Base-by-base conservation (phyloP, 2,113 vertebrate species). In the Myrmophylax atrothorax region DNA sequence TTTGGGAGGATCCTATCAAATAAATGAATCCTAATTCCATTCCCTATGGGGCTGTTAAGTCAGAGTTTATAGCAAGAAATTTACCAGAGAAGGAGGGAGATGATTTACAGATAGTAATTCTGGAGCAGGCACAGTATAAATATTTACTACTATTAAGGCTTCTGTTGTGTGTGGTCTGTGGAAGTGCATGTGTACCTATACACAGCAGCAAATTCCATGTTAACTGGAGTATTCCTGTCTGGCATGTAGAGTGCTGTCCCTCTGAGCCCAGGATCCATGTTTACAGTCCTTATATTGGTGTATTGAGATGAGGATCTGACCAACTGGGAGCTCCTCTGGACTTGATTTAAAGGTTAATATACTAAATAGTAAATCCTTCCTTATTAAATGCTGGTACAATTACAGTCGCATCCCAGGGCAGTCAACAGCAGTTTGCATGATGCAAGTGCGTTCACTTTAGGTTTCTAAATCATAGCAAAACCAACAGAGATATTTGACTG, bases 121-220 rank as follows among this genome's bases (percentile, higher is more conserved):
- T 74, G 86, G 73, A 88, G 35, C 42, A 88, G 44, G 12, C 60
- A 64, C 40, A 78, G 52, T 22, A 50, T 84, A 93, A 94, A 93
- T 95, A 95, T 95, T 95, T 96, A 76, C 50, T 59, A 35, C 38
- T 44, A 10, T 67, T 81, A n/a, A 55, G 52, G 67, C 35, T 83
- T n/a, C 74, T 64, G 49, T 52, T 64, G 82, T 29, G 38, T 81
- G 53, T 66, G 60, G 69, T 84, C 76, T 84, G 59, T 70, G 53
- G 59, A 74, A 73, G 42, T n/a, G 35, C 62, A 53, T 10, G 12
- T 19, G 17, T 18, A 60, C 46, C 75, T 89, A 12, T n/a, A 56
- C 0, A 15, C 13, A 68, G 78, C 81, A 55, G 70, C 49, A 46
- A 75, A 79, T 12, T n/a, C 1, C 16, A 20, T 2, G 20, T 46